Evolutionary conservation across 1,140 invertebrate species (phyloP).

Genomic region (Bombyx mori): ASM3026992v2 NC_085110.1:17135501-17136000

Average conservation of each 20-base stretch:
- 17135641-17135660: too few species aligned
- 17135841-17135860: constrained; percentile 64
- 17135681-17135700: too few species aligned
- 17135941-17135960: constrained; percentile 60
- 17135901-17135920: constrained; percentile 59
- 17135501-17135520: too few species aligned
- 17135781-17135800: constrained; percentile 26
- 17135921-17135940: constrained; percentile 45
- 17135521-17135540: too few species aligned
- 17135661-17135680: too few species aligned
- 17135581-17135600: too few species aligned
- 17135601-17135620: too few species aligned
- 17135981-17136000: constrained; percentile 63
- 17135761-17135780: not conserved
- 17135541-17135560: too few species aligned
- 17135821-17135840: constrained; percentile 53
- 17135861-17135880: constrained; percentile 68
- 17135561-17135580: too few species aligned
- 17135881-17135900: constrained; percentile 63
- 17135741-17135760: not conserved
- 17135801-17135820: constrained; percentile 59
- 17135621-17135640: too few species aligned
- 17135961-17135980: constrained; percentile 59
- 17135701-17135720: too few species aligned
- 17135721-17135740: too few species aligned